phyloP scores from a whole-genome alignment of 92 coral and sea anemone genomes.

The Bergia puertoricense region DNA sequence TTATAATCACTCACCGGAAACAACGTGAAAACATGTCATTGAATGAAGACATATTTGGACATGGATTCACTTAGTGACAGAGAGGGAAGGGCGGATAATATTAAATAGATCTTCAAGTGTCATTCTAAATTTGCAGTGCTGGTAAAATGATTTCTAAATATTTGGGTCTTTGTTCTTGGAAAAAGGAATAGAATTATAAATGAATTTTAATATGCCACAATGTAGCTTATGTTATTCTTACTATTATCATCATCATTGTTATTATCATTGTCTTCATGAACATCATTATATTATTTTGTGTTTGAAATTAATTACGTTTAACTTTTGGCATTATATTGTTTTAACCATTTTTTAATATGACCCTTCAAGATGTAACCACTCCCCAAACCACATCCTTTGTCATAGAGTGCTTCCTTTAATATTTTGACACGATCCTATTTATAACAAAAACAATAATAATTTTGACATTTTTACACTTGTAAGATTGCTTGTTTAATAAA shows the following conservation, averaged over 20 bases:
- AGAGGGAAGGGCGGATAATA: neutral
- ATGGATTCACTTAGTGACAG: too few relatives aligned
- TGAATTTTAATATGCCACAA: too few relatives aligned
- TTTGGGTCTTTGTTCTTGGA: too few relatives aligned
- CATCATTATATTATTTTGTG: neutral
- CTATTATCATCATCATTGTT: too few relatives aligned
- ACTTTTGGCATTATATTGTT: neutral
- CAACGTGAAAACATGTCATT: neutral
- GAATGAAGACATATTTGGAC: neutral
- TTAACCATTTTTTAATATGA: neutral
- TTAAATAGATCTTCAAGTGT: neutral
- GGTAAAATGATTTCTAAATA: too few relatives aligned
- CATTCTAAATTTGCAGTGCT: neutral
- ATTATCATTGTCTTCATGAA: too few relatives aligned
- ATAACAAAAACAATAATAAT: neutral
- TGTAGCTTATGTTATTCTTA: too few relatives aligned
- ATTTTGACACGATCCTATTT: neutral
- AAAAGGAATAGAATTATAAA: too few relatives aligned
- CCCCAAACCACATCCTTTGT: neutral
- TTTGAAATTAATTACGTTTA: too few relatives aligned
- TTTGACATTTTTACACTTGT: too few relatives aligned
- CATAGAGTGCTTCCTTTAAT: neutral
- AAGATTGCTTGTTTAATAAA: too few relatives aligned
- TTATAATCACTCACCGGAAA: neutral
- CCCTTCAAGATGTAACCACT: neutral